These are phyloP conservation scores for Seriola dumerili DNA, from an alignment of 2,113 vertebrate species.

Conservation along the genomic window DNA sequence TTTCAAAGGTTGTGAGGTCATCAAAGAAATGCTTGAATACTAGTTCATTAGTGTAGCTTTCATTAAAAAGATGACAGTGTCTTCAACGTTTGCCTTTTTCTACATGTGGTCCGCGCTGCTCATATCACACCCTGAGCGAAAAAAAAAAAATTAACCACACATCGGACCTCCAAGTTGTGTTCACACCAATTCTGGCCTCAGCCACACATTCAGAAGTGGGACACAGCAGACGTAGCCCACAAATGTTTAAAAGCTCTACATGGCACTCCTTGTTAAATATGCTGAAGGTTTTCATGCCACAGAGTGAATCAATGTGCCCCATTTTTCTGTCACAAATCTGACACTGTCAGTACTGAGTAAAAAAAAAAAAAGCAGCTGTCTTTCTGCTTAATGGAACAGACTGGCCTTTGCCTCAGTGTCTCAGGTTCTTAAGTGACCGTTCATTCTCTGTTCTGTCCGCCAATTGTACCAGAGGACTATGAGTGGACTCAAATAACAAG, in stretches of 20 bases:
- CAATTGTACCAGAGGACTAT: not conserved
- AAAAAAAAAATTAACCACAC: not conserved
- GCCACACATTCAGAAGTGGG: not conserved
- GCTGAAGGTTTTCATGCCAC: not conserved
- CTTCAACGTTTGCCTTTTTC: conserved; percentile 14
- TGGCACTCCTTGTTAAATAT: not conserved
- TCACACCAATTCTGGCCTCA: conserved; percentile 1
- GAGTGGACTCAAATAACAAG: not conserved
- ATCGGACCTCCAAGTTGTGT: conserved; percentile 2
- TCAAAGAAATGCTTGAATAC: conserved; percentile 48
- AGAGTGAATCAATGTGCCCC: conserved; percentile 37
- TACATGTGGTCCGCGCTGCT: not conserved
- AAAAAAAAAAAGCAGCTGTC: conserved; percentile 16
- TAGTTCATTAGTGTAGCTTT: conserved; percentile 59
- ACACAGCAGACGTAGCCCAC: not conserved
- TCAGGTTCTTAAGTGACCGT: conserved; percentile 21
- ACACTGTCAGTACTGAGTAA: conserved; percentile 11
- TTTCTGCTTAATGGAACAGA: conserved; percentile 28
- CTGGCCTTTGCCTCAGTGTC: conserved; percentile 24
- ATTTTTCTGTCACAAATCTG: conserved; percentile 35
- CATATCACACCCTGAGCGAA: not conserved
- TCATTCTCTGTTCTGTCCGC: not conserved
- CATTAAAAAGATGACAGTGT: conserved; percentile 39
- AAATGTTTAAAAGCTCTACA: conserved; percentile 21
- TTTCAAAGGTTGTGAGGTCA: conserved; percentile 36